A percentile compares a stretch with the other conserved stretches of the same genome.
Evolutionary conservation across 1,140 invertebrate species (phyloP).

Genomic region (Manduca sexta): DNA sequence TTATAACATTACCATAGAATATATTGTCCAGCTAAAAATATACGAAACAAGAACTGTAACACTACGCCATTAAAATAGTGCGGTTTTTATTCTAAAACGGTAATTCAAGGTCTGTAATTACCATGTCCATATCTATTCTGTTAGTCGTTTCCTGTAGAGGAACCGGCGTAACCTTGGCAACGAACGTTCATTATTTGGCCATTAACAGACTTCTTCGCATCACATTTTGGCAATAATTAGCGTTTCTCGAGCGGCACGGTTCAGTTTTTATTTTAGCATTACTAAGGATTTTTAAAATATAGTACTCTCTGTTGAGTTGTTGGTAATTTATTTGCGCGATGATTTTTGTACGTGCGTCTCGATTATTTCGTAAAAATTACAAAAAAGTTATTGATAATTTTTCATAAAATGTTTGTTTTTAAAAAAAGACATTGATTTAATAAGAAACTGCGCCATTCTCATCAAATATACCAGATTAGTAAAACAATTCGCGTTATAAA

Average conservation of each 20-base stretch:
- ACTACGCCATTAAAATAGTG: slow-evolving; percentile 47
- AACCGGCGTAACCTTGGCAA: slow-evolving; percentile 52
- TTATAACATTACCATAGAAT: too few relatives aligned
- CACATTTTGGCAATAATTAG: slow-evolving; percentile 57
- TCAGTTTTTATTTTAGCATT: slow-evolving; percentile 6
- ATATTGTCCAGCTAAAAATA: too few relatives aligned
- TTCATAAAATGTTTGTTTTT: too few relatives aligned
- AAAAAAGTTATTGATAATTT: too few relatives aligned
- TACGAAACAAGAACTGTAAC: background rate
- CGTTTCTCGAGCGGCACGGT: slow-evolving; percentile 13
- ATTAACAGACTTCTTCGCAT: slow-evolving; percentile 53
- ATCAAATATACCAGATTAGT: too few relatives aligned
- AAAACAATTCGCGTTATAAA: too few relatives aligned
- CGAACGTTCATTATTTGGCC: slow-evolving; percentile 59
- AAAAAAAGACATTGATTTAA: too few relatives aligned
- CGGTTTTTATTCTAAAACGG: slow-evolving; percentile 66
- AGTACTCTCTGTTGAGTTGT: too few relatives aligned
- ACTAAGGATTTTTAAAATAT: background rate
- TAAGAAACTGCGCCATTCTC: too few relatives aligned
- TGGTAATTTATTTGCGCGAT: too few relatives aligned
- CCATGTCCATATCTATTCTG: slow-evolving; percentile 65
- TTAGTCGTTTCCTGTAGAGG: slow-evolving; percentile 60
- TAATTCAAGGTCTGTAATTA: slow-evolving; percentile 67
- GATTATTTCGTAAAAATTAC: too few relatives aligned
- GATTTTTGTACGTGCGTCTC: too few relatives aligned